Evolutionary conservation across 2,113 vertebrate genomes (phyloP).

Genomic region (Onychostruthus taczanowskii): DNA sequence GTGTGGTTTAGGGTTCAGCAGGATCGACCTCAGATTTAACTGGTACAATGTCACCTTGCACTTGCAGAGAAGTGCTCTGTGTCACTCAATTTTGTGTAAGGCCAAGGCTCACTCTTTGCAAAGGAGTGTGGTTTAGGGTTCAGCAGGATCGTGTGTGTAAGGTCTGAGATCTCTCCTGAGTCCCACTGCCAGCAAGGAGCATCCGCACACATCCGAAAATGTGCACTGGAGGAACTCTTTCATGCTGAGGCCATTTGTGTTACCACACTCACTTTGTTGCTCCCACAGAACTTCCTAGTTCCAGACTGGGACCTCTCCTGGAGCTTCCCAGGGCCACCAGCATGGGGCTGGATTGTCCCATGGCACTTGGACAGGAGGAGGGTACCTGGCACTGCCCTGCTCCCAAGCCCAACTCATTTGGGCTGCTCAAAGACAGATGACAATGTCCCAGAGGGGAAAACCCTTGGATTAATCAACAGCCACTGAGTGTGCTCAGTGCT

Average conservation of each 20-base stretch:
- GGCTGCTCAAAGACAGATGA: neutral
- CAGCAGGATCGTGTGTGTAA: neutral
- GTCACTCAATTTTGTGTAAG: neutral
- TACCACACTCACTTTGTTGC: neutral
- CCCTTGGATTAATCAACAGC: neutral
- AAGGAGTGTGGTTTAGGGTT: neutral
- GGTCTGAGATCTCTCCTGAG: neutral
- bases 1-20: neutral
- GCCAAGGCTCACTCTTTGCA: neutral
- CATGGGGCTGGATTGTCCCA: accelerated
- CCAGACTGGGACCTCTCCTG: neutral
- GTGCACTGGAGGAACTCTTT: neutral
- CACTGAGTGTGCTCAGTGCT: neutral
- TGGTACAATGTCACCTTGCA: constrained; percentile 3
- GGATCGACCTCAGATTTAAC: constrained; percentile 1
- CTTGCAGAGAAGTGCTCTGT: neutral
- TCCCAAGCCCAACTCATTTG: neutral
- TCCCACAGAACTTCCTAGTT: neutral
- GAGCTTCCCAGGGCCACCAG: neutral
- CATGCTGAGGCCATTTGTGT: neutral
- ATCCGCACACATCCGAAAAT: neutral
- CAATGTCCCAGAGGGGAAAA: neutral
- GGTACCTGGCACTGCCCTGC: neutral
- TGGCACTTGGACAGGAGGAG: neutral
- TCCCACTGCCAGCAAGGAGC: neutral